These are phyloP conservation scores for Gambusia yucatana DNA, from an alignment of 2,797 vertebrate genomes.

Conservation along the genomic window DNA sequence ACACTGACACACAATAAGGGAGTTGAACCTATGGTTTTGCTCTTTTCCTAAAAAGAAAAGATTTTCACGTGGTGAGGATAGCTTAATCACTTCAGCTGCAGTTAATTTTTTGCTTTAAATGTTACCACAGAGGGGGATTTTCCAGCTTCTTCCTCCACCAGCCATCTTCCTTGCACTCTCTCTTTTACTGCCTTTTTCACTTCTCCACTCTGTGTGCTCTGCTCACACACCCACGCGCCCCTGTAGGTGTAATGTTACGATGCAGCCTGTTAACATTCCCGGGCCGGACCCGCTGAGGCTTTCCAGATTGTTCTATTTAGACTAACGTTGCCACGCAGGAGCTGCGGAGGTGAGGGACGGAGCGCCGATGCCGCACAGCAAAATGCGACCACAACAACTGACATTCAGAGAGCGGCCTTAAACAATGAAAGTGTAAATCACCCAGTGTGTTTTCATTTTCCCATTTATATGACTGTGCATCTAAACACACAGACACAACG, in stretches of 20 bases:
- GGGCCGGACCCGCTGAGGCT: slow-evolving; percentile 51
- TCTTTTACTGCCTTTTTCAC: slow-evolving; percentile 6
- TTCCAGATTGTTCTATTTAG: slow-evolving; percentile 77
- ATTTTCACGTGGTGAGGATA: slow-evolving; percentile 77
- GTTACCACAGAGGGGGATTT: slow-evolving; percentile 56
- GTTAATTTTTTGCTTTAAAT: slow-evolving; percentile 74
- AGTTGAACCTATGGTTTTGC: slow-evolving; percentile 10
- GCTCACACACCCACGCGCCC: slow-evolving; percentile 48
- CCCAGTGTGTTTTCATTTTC: slow-evolving; percentile 6
- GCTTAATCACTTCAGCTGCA: slow-evolving; percentile 65
- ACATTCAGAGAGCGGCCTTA: neutral
- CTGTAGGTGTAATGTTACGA: slow-evolving; percentile 66
- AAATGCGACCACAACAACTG: slow-evolving; percentile 14
- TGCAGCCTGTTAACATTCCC: slow-evolving; percentile 67
- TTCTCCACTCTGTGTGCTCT: slow-evolving; percentile 10
- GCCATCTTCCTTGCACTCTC: neutral
- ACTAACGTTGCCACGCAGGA: slow-evolving; percentile 41
- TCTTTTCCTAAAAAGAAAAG: slow-evolving; percentile 64
- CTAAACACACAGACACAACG: neutral
- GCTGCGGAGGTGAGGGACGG: slow-evolving; percentile 30
- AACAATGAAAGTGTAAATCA: neutral
- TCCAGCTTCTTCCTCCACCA: slow-evolving; percentile 45
- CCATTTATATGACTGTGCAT: neutral
- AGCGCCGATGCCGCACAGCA: neutral
- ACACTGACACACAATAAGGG: neutral